Conservation (phyloP, 2,888 invertebrate species). For the Sycophila texana region DNA sequence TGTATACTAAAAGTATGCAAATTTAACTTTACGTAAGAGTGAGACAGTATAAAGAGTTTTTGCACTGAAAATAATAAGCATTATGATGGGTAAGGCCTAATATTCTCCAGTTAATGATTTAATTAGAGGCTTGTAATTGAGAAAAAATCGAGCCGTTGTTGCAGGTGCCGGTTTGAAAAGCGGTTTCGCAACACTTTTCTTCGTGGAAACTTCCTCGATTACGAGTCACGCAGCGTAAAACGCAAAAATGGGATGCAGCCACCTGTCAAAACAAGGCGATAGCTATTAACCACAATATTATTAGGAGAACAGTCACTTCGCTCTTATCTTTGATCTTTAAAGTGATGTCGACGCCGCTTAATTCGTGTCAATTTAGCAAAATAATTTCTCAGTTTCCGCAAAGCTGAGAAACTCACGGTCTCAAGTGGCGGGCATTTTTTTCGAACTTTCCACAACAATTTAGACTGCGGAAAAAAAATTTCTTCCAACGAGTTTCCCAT, state of each 20-base stretch:
- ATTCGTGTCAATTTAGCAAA: too few species aligned
- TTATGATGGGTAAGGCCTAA: slow-evolving; percentile 12
- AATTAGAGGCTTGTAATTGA: slow-evolving; percentile 36
- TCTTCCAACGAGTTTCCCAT: too few species aligned
- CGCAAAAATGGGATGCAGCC: slow-evolving; percentile 20
- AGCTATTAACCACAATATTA: neutral
- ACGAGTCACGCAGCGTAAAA: slow-evolving; percentile 35
- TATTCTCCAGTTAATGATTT: slow-evolving; percentile 31
- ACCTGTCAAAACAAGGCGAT: slow-evolving; percentile 7
- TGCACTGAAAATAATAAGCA: slow-evolving; percentile 1
- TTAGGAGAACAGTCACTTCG: too few species aligned
- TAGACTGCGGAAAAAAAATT: too few species aligned
- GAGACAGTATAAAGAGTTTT: neutral
- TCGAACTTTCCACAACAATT: too few species aligned
- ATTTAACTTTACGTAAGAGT: too few species aligned
- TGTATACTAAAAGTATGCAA: too few species aligned
- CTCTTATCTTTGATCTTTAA: too few species aligned
- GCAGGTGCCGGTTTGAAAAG: slow-evolving; percentile 4
- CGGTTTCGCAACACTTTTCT: slow-evolving; percentile 45
- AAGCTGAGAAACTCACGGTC: too few species aligned
- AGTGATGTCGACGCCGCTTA: too few species aligned
- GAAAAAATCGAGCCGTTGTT: slow-evolving; percentile 23
- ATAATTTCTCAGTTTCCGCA: too few species aligned
- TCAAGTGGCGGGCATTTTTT: too few species aligned
- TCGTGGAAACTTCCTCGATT: slow-evolving; percentile 45